A percentile compares a stretch with the other conserved stretches of the same genome.
Evolutionary conservation across 2,113 vertebrate genomes (phyloP).

Genomic region (Catharus bicknelli): DNA sequence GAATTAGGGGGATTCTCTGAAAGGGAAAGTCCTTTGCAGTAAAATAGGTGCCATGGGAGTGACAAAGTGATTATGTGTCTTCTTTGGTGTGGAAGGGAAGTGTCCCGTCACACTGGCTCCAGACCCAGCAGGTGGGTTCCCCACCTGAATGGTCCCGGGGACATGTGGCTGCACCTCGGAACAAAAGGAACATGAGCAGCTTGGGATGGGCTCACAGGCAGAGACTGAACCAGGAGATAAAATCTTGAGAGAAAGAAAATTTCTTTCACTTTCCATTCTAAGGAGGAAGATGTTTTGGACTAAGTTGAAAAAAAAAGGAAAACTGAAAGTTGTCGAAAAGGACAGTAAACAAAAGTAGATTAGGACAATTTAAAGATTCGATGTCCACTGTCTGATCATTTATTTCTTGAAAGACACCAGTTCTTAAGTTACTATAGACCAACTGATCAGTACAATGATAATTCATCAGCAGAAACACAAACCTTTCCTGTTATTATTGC

Average conservation of each 20-base stretch:
- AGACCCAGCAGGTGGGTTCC: conserved; percentile 45
- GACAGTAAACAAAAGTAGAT: not conserved
- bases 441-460: not conserved
- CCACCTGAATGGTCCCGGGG: conserved; percentile 33
- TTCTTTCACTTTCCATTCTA: not conserved
- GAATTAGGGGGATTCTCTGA: not conserved
- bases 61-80: conserved; percentile 59
- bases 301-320: not conserved
- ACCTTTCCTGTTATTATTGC: not conserved
- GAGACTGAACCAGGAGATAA: not conserved
- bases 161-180: conserved; percentile 25
- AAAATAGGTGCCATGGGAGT: conserved; percentile 52
- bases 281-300: not conserved
- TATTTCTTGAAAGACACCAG: not conserved
- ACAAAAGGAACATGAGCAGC: conserved; percentile 34
- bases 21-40: conserved; percentile 46
- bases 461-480: not conserved
- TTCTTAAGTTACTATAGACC: not conserved
- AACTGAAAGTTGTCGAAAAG: not conserved
- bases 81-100: conserved; percentile 56
- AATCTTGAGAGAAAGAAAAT: conserved; percentile 3
- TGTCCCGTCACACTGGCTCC: conserved; percentile 47
- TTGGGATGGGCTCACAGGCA: not conserved
- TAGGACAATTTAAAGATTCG: not conserved
- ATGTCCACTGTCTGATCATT: not conserved